phyloP scores from a whole-genome alignment of 2,888 invertebrate species.

The Liodrosophila aerea region DNA sequence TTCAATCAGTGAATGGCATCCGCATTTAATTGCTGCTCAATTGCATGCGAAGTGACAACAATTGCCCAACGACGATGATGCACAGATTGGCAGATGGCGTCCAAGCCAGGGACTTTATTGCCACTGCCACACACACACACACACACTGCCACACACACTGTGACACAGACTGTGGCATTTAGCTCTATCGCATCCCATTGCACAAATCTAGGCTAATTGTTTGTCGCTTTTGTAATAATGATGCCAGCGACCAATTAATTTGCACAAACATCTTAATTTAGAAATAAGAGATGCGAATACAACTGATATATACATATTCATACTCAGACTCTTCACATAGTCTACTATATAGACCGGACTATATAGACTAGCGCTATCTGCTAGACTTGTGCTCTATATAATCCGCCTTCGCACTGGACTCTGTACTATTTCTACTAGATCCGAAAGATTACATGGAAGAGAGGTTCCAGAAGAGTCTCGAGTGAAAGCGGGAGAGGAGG shows the following conservation, averaged over 20 bases:
- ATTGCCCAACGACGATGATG: constrained; percentile 35
- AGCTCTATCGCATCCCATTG: constrained; percentile 15
- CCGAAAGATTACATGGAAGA: too few species aligned
- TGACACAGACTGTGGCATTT: neutral
- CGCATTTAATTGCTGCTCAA: constrained; percentile 66
- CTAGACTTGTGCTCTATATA: too few species aligned
- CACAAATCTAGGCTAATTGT: constrained; percentile 78
- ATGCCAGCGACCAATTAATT: constrained; percentile 80
- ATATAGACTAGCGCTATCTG: too few species aligned
- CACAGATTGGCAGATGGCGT: constrained; percentile 48
- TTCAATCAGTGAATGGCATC: constrained; percentile 67
- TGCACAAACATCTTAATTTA: constrained; percentile 77
- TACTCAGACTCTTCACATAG: neutral
- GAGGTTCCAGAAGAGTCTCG: too few species aligned
- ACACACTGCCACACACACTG: neutral
- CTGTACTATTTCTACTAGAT: too few species aligned
- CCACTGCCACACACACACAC: constrained; percentile 1
- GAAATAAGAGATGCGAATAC: constrained; percentile 45
- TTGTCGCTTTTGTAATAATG: constrained; percentile 78
- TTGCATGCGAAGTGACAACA: constrained; percentile 55
- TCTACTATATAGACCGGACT: too few species aligned
- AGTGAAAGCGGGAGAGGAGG: too few species aligned
- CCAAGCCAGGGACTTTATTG: constrained; percentile 1
- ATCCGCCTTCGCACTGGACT: too few species aligned
- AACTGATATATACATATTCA: neutral